Percentiles rank a stretch among this genome's conserved stretches.
Conservation (phyloP, 2,113 vertebrate genomes). For the Lophotis ruficrista region DNA sequence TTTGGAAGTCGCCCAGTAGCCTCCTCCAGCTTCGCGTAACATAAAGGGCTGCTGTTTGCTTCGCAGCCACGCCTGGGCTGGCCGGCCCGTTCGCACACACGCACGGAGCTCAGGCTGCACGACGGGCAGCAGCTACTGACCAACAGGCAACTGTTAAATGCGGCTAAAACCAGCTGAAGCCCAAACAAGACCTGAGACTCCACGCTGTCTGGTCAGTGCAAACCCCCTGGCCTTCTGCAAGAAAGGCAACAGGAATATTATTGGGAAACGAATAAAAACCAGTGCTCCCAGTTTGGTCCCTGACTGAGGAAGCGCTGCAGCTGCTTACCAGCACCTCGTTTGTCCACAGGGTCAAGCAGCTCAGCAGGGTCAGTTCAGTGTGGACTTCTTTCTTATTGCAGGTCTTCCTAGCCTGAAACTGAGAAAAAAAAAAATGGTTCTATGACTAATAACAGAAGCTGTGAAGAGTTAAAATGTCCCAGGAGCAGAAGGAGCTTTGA, state of each 20-base stretch:
- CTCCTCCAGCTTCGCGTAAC: neutral
- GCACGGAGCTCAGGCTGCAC: neutral
- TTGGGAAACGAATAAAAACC: neutral
- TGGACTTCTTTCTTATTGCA: neutral
- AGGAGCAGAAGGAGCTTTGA: conserved; percentile 40
- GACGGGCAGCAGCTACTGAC: neutral
- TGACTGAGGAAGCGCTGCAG: neutral
- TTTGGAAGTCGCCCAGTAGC: neutral
- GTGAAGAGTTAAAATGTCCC: conserved; percentile 30
- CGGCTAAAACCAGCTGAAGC: neutral
- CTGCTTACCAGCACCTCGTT: neutral
- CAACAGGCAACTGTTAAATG: neutral
- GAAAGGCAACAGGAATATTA: neutral
- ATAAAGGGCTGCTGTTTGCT: neutral
- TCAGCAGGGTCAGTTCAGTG: neutral
- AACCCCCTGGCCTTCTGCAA: neutral
- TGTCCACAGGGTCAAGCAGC: neutral
- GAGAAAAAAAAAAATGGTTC: neutral
- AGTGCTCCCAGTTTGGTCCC: neutral
- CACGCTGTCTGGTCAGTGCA: accelerated
- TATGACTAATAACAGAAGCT: neutral
- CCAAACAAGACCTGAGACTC: neutral
- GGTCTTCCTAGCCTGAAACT: neutral
- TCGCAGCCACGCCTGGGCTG: neutral
- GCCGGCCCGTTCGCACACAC: neutral